Conservation (phyloP, 2,113 vertebrate species). For the Morone saxatilis region DNA sequence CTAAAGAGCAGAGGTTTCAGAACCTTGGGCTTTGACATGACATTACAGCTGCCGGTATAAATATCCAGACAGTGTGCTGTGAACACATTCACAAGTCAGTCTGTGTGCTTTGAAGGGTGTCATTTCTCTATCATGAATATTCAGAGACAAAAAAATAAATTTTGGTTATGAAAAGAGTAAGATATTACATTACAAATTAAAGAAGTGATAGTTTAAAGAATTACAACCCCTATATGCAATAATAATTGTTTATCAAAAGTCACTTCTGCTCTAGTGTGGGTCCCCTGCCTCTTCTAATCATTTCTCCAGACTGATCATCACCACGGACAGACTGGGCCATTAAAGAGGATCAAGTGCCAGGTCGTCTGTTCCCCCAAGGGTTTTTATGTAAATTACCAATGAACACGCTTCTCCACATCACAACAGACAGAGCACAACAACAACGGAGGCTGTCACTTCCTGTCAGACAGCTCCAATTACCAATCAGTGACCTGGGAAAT, state of each 20-base stretch:
- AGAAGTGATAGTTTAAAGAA: slow-evolving; percentile 1
- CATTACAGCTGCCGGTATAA: slow-evolving; percentile 19
- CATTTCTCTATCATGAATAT: background rate
- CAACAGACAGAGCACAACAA: slow-evolving; percentile 31
- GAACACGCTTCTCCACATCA: slow-evolving; percentile 43
- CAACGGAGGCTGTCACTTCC: slow-evolving; percentile 46
- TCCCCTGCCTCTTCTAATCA: slow-evolving; percentile 33
- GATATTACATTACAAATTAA: background rate
- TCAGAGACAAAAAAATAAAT: background rate
- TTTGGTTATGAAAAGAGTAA: background rate
- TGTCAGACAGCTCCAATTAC: slow-evolving; percentile 63
- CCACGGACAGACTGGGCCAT: slow-evolving; percentile 43
- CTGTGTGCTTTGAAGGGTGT: background rate
- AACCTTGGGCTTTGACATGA: slow-evolving; percentile 28
- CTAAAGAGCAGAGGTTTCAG: slow-evolving; percentile 50
- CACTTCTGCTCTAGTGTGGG: background rate
- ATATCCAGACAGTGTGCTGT: background rate
- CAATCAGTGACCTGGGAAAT: slow-evolving; percentile 56
- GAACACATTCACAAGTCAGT: background rate
- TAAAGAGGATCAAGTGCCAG: slow-evolving; percentile 42
- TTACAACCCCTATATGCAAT: background rate
- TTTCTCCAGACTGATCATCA: slow-evolving; percentile 45
- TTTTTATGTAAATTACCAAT: slow-evolving; percentile 67
- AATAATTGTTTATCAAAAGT: slow-evolving; percentile 14
- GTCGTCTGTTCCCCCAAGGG: slow-evolving; percentile 30